A percentile compares a stretch with the other conserved stretches of the same genome.
Evolutionary conservation across 2,113 vertebrate genomes (phyloP).

Genomic region (Upupa epops): DNA sequence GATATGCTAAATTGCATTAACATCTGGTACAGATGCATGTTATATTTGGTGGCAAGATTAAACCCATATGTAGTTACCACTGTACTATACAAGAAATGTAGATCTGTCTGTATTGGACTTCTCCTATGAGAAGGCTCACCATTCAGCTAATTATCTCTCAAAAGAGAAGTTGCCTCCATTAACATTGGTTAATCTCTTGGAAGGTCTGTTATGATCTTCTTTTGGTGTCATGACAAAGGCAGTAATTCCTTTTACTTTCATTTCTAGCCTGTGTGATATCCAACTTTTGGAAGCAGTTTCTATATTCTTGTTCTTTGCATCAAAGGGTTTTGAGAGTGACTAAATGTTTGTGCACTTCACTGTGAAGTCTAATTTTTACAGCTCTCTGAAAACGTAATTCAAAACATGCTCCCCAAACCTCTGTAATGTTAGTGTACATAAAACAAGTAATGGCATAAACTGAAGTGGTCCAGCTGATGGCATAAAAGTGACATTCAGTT

Average conservation of each 20-base stretch:
- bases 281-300: not conserved
- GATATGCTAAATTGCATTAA: conserved; percentile 39
- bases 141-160: not conserved
- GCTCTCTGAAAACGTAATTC: not conserved
- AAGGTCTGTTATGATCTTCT: not conserved
- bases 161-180: not conserved
- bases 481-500: not conserved
- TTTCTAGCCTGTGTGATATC: not conserved
- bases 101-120: not conserved
- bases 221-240: not conserved
- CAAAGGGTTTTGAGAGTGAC: not conserved
- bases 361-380: not conserved
- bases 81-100: not conserved
- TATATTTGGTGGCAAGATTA: conserved; percentile 39
- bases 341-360: not conserved
- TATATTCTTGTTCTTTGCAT: not conserved
- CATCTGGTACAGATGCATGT: not conserved
- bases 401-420: not conserved
- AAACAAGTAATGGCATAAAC: not conserved
- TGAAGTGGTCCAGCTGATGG: not conserved
- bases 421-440: not conserved
- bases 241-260: not conserved
- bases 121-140: not conserved
- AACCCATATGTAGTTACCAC: conserved; percentile 16
- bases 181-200: not conserved